Percentiles rank a stretch among this genome's conserved stretches.
Conservation (phyloP, 2,113 vertebrate genomes). For the Forbesichthys agassizii region DNA sequence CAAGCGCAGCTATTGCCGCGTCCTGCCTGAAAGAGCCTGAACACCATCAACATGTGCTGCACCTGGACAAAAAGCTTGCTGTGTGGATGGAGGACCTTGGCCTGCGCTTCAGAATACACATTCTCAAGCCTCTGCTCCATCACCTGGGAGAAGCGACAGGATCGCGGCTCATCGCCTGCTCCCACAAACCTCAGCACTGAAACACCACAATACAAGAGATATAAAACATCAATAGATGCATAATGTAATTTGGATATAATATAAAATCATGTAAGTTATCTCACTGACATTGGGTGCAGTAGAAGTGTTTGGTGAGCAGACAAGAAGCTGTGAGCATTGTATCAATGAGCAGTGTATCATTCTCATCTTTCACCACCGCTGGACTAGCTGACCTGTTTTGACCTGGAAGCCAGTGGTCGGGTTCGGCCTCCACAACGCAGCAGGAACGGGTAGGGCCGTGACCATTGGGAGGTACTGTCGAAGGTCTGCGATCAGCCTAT, state of each 20-base stretch:
- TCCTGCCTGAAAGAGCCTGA: neutral
- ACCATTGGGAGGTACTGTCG: constrained; percentile 85
- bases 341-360: no score
- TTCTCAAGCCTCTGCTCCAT: constrained; percentile 93
- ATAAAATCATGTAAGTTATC: no score
- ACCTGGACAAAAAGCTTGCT: constrained; percentile 91
- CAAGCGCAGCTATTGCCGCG: no score
- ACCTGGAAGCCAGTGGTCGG: constrained; percentile 86
- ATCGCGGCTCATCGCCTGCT: constrained; percentile 85
- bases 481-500: constrained; percentile 88
- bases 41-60: neutral
- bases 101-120: constrained; percentile 90
- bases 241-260: no score
- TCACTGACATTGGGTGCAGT: no score
- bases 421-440: constrained; percentile 82
- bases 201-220: constrained; percentile 34
- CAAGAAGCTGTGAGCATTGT: neutral
- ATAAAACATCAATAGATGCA: neutral
- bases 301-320: neutral
- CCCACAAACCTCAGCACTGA: constrained; percentile 94
- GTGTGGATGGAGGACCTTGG: constrained; percentile 81
- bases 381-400: constrained; percentile 86
- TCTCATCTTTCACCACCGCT: constrained; percentile 21
- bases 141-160: constrained; percentile 91
- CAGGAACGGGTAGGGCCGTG: constrained; percentile 85